phyloP scores from a whole-genome alignment of 1,140 invertebrate species.

The Cydia splendana region DNA sequence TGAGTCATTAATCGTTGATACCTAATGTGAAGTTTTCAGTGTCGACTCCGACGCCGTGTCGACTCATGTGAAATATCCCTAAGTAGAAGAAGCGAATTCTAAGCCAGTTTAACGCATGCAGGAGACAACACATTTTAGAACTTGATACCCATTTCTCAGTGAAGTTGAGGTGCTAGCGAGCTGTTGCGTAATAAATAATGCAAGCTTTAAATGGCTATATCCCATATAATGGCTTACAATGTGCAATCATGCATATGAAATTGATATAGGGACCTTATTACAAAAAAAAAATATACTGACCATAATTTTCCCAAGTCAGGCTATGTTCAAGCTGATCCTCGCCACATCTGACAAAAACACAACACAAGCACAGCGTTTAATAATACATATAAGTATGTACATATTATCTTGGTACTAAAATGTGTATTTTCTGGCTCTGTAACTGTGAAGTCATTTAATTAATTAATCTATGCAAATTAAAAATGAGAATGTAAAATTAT shows the following conservation, averaged over 20 bases:
- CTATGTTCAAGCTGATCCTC: not conserved
- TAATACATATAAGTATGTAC: too few relatives aligned
- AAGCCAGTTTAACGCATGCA: not conserved
- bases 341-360: not conserved
- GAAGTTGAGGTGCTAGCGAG: too few relatives aligned
- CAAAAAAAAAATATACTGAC: too few relatives aligned
- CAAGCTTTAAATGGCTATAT: too few relatives aligned
- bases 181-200: too few relatives aligned
- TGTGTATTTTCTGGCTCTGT: not conserved
- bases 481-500: slow-evolving; percentile 27
- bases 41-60: not conserved
- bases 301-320: too few relatives aligned
- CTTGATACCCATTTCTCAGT: not conserved
- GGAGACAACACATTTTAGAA: not conserved
- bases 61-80: not conserved
- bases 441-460: slow-evolving; percentile 11
- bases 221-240: too few relatives aligned
- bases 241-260: too few relatives aligned
- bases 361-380: not conserved
- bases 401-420: not conserved
- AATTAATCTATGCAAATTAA: slow-evolving; percentile 30
- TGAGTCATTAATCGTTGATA: too few relatives aligned
- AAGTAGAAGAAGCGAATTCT: not conserved
- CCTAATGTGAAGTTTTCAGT: too few relatives aligned
- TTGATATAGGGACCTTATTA: too few relatives aligned